Conservation (phyloP, 2,797 vertebrate species). For the Mormyrus hasselquistii region DNA sequence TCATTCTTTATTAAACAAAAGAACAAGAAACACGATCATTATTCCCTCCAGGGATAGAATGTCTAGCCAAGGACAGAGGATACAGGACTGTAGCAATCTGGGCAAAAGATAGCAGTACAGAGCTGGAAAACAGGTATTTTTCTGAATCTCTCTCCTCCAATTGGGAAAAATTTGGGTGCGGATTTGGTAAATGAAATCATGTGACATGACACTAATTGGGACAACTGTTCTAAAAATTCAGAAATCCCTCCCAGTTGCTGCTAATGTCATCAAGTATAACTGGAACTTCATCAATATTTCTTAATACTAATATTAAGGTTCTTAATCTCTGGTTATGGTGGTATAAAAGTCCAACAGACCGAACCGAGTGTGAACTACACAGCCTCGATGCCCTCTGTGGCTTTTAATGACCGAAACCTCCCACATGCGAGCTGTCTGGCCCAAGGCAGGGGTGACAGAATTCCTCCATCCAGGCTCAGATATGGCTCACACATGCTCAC, state of each 20-base stretch:
- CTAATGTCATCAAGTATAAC: background rate
- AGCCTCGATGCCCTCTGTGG: background rate
- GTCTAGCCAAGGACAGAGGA: background rate
- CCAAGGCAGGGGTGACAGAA: background rate
- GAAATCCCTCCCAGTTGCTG: background rate
- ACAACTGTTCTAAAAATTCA: background rate
- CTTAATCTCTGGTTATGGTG: background rate
- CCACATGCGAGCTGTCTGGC: background rate
- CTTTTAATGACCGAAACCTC: background rate
- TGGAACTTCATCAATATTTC: background rate
- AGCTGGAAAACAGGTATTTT: background rate
- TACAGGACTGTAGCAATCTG: background rate
- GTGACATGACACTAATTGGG: background rate
- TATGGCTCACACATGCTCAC: background rate
- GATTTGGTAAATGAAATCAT: background rate
- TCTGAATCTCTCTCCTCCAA: background rate
- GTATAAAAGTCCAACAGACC: background rate
- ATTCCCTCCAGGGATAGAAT: background rate
- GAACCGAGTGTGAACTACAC: background rate
- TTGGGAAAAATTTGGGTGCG: background rate
- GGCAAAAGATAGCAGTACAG: background rate
- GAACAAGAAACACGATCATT: background rate
- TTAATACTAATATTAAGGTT: background rate
- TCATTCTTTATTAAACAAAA: background rate
- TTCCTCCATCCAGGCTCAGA: background rate